These are phyloP conservation scores for Morpho helenor DNA, from an alignment of 2,888 invertebrate genomes.

Conservation along the genomic window DNA sequence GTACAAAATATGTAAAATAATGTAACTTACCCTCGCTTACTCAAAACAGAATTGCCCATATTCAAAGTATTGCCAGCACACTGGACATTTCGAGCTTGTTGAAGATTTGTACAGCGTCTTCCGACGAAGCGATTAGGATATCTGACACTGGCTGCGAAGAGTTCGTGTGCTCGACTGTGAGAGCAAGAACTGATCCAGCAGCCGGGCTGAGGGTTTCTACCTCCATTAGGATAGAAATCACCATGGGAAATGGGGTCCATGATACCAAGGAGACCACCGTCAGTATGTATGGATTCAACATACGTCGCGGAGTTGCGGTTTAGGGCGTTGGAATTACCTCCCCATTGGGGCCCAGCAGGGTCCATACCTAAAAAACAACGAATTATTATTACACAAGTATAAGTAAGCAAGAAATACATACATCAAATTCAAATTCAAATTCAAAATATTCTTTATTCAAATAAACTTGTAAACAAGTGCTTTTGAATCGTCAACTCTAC, in stretches of 20 bases:
- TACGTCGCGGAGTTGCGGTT: conserved; percentile 34
- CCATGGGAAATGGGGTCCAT: conserved; percentile 36
- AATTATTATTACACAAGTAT: background rate
- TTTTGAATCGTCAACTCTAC: no score
- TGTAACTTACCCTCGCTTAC: conserved; percentile 26
- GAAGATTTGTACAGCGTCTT: conserved; percentile 29
- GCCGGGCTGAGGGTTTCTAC: conserved; percentile 38
- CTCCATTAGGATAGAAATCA: conserved; percentile 47
- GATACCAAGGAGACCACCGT: conserved; percentile 41
- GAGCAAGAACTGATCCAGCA: conserved; percentile 36
- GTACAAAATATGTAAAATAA: no score
- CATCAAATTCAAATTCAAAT: no score
- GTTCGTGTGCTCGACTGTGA: conserved; percentile 32
- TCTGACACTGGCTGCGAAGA: conserved; percentile 35
- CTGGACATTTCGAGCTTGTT: conserved; percentile 24
- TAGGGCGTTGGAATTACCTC: conserved; percentile 33
- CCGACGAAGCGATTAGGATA: conserved; percentile 33
- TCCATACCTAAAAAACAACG: conserved; percentile 37
- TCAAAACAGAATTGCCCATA: conserved; percentile 25
- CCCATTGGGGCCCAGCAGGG: conserved; percentile 44
- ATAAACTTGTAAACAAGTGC: no score
- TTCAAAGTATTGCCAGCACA: conserved; percentile 19
- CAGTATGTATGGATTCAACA: conserved; percentile 47
- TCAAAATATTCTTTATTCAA: no score
- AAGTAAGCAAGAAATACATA: no score